phyloP scores from a whole-genome alignment of 2,797 vertebrate genomes.

The Sebastes goodei region DNA sequence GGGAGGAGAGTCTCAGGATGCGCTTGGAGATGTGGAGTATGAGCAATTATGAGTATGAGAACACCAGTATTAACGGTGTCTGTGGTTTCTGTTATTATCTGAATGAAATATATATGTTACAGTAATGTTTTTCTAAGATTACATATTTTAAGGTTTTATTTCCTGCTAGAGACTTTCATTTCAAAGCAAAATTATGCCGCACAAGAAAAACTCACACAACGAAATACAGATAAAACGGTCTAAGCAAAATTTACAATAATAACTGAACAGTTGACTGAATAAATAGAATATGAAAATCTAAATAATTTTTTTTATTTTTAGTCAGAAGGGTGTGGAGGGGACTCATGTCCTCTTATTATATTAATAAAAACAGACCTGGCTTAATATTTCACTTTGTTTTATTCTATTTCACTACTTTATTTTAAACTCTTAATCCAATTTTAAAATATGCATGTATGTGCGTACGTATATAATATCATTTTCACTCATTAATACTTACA shows the following conservation, averaged over 20 bases:
- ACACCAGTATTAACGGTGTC: background rate
- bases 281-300: background rate
- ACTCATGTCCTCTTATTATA: background rate
- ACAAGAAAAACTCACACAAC: background rate
- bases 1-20: background rate
- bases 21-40: background rate
- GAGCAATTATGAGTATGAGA: background rate
- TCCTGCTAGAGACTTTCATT: background rate
- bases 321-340: no score
- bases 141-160: background rate
- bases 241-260: background rate
- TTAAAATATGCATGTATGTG: background rate
- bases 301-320: no score
- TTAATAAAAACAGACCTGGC: background rate
- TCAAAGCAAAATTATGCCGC: background rate
- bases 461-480: background rate
- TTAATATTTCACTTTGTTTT: background rate
- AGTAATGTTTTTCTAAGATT: background rate
- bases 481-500: background rate
- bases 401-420: background rate
- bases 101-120: background rate
- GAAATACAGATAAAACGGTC: background rate
- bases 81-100: background rate
- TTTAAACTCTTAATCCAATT: background rate
- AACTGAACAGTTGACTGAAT: background rate